phyloP scores from a whole-genome alignment of 2,113 vertebrate genomes.

The Lathamus discolor region DNA sequence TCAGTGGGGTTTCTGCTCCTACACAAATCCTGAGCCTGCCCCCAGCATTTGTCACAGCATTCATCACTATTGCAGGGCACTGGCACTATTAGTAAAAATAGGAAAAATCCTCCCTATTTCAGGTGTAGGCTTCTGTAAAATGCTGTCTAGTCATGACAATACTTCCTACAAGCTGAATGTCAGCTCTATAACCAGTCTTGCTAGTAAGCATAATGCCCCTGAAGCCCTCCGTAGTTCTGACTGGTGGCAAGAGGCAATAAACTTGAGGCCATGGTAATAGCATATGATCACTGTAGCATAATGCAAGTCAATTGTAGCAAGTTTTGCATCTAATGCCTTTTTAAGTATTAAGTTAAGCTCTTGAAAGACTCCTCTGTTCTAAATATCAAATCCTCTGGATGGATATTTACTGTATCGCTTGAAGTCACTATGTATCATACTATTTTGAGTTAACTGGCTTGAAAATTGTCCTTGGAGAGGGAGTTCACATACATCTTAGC shows the following conservation, averaged over 20 bases:
- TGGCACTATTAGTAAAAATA: background rate
- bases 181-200: background rate
- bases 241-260: background rate
- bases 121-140: background rate
- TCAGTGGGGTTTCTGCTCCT: background rate
- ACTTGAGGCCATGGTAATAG: background rate
- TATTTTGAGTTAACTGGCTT: background rate
- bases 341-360: background rate
- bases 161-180: background rate
- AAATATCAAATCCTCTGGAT: background rate
- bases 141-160: background rate
- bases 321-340: background rate
- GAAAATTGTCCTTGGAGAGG: background rate
- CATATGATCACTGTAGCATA: background rate
- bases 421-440: background rate
- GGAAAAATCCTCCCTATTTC: background rate
- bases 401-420: background rate
- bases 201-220: background rate
- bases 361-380: background rate
- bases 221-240: background rate
- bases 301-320: background rate
- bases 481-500: background rate
- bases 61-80: background rate
- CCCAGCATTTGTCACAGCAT: background rate
- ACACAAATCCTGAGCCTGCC: background rate